Base-by-base conservation (phyloP, 1,140 invertebrate genomes). In the Drosophila prosaltans region DNA sequence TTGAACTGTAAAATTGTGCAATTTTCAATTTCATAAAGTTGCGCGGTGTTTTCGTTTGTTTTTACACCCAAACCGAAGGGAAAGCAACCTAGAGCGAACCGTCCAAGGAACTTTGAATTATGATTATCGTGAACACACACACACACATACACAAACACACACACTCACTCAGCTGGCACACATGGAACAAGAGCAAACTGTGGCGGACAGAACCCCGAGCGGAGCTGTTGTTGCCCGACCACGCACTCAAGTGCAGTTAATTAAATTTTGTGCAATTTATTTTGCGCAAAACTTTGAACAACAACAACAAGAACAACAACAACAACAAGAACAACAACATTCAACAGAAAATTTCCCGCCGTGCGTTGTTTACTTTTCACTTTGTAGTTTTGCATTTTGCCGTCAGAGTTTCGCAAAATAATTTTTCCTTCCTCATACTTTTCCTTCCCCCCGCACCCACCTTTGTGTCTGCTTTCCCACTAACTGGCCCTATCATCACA, bases 11-110 rank as follows among this genome's bases (percentile, higher is more conserved):
- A 89, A 88, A 86, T 85, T 85, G 82, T 81, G 82, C 74, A 86
- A 86, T 89, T 86, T 86, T 83, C 84, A 86, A 89, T 86, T 86
- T 86, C 76, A 86, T 83, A 86, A 86, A 86, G 84, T 86, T 86
- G 66, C 62, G 83, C 82, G 81, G 68, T 82, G 79, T 72, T 88
- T 79, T 69, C 77, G 77, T 70, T 77, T 77, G 74, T 77, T 76
- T 76, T 48, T 71, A 41, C 60, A 41, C 72, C 61, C 16, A 16
- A 65, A 74, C 39, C 41, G 32, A 24, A 11, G 36, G 41, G 72
- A 11, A 21, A 39, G 72, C 61, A 48, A 58, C 45, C 7, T 51
- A 51, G 41, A 59, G 59, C 63, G 40, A 62, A 32, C 59, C 39
- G 21, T 51, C 60, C 64, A 60, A 75, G 67, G 69, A 86, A 89